Evolutionary conservation across 2,113 vertebrate species (phyloP), one percentile per base, ranked within the genome.

Genomic region (Amphiprion ocellaris): DNA sequence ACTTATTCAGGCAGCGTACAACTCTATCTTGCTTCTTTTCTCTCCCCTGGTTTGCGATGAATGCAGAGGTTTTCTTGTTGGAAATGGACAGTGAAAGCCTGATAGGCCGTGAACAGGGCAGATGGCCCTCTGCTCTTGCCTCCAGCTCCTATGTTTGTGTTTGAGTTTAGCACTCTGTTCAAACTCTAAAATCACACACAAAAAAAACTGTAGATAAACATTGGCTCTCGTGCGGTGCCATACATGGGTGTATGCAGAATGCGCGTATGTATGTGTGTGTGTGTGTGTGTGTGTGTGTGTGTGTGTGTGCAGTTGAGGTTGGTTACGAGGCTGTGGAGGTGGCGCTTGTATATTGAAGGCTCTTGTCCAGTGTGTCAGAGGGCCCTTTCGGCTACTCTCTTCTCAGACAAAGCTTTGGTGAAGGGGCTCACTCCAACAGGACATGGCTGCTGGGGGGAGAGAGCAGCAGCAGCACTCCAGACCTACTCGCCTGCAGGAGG

Each of bases 351-450:
- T 81, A 89, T 89, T 86, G 91, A 91, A 95, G 94, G 91, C 90
- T 92, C 90, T 92, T 87, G 91, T 93, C 91, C 92, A 86, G 91
- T 80, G 81, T 93, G 90, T 94, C 91, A 79, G 91, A 94, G 92
- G 90, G 88, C 86, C 93, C 94, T 94, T 90, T 94, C 81, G 84
- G 92, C 92, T 90, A 92, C 92, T 92, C 91, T 92, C 84, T 85
- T 87, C 87, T 85, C 87, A 92, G 92, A 94, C 94, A 92, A 92
- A 92, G 91, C 91, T 87, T 70, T 77, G 81, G 90, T 93, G 91
- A 93, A 92, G 93, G 93, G 90, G 86, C 87, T 93, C 92, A 91
- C 92, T 94, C 93, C 86, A 93, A 78, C 83, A 93, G 92, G 92
- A 94, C 91, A 92, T 90, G 87, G 90, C 91, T 92, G 91, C 92